Evolutionary conservation across 2,113 vertebrate genomes (phyloP).

Genomic region (Nycticryphes semicollaris): DNA sequence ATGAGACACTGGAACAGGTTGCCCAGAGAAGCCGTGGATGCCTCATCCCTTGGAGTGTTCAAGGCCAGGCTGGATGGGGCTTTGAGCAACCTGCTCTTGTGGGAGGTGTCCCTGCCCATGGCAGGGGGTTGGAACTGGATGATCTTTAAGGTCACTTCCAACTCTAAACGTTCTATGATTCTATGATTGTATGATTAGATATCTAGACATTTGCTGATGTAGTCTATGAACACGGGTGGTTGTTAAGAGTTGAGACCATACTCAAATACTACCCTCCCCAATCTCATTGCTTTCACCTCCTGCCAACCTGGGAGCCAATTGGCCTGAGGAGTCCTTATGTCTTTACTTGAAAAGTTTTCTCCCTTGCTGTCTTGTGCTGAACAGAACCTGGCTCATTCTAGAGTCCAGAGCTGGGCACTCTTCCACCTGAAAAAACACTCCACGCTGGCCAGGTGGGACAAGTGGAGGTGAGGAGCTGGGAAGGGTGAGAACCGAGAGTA

Average conservation of each 20-base stretch:
- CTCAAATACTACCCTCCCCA: neutral
- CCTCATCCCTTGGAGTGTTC: no score
- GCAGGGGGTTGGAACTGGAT: no score
- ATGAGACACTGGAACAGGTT: no score
- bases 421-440: neutral
- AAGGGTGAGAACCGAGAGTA: neutral
- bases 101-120: no score
- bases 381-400: neutral
- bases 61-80: no score
- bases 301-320: neutral
- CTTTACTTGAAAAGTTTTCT: neutral
- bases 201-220: neutral
- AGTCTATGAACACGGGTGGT: neutral
- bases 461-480: neutral
- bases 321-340: neutral
- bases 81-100: no score
- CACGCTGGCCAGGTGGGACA: neutral
- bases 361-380: neutral
- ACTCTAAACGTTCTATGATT: no score
- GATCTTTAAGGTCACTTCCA: no score
- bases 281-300: neutral
- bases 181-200: neutral
- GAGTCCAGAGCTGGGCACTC: neutral
- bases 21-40: no score
- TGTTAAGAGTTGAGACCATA: neutral